Percentiles rank a stretch among this genome's conserved stretches.
Evolutionary conservation across 2,113 vertebrate species (phyloP).

Genomic region (Alosa alosa): DNA sequence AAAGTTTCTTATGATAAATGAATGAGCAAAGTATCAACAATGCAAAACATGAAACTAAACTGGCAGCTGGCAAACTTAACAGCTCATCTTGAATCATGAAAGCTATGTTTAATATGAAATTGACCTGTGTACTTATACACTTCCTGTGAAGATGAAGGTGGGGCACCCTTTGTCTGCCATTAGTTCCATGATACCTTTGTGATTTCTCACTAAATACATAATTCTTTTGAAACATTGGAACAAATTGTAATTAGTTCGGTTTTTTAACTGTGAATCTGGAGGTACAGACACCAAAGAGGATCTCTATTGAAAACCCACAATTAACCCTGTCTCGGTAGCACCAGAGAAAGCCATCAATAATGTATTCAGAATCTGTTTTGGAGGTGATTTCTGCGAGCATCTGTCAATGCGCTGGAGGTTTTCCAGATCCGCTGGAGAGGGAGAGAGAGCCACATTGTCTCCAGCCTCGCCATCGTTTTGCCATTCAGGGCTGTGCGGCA

Average conservation of each 20-base stretch:
- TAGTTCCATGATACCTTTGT: too few species aligned
- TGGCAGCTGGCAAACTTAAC: too few species aligned
- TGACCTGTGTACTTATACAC: too few species aligned
- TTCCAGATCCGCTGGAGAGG: neutral
- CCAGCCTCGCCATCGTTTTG: neutral
- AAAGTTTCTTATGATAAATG: too few species aligned
- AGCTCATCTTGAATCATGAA: too few species aligned
- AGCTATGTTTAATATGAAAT: too few species aligned
- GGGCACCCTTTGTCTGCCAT: too few species aligned
- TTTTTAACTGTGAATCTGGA: neutral
- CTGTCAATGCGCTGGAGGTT: neutral
- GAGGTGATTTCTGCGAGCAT: neutral
- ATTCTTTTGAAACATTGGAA: neutral
- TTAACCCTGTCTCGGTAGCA: neutral
- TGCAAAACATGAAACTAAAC: too few species aligned
- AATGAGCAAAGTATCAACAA: too few species aligned
- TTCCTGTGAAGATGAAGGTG: too few species aligned
- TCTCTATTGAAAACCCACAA: neutral
- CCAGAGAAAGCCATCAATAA: neutral
- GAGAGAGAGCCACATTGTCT: neutral
- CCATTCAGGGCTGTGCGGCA: neutral
- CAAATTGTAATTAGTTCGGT: neutral
- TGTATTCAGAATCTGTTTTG: conserved; percentile 4
- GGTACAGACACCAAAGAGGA: neutral
- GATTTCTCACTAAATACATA: neutral